Evolutionary conservation across 2,113 vertebrate species (phyloP).

Genomic region (Raja brachyura): DNA sequence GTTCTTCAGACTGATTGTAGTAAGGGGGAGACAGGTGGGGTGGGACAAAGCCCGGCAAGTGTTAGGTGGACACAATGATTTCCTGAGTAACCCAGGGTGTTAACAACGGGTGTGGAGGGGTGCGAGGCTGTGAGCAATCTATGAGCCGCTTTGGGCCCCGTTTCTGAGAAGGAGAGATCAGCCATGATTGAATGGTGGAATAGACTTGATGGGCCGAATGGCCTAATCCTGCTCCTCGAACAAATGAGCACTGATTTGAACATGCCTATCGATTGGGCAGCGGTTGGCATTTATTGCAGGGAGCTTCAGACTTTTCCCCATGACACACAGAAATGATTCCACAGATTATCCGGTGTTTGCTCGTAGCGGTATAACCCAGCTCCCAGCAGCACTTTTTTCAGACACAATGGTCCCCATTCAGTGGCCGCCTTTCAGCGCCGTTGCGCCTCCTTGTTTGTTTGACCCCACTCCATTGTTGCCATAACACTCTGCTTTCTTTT

Average conservation of each 20-base stretch:
- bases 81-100: background rate
- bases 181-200: no score
- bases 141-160: no score
- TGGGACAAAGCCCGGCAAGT: no score
- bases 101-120: no score
- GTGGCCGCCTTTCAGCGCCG: background rate
- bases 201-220: no score
- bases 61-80: background rate
- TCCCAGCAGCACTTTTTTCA: background rate
- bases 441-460: background rate
- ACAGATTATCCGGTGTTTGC: background rate
- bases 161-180: no score
- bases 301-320: background rate
- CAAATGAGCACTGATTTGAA: background rate
- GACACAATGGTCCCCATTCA: background rate
- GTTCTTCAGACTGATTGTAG: no score
- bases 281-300: background rate
- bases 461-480: background rate
- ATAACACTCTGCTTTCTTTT: background rate
- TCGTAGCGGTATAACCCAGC: background rate
- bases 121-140: no score
- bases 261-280: background rate
- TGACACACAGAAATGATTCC: background rate
- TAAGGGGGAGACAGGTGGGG: no score
- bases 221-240: background rate